Evolutionary conservation across 2,888 invertebrate genomes (phyloP).

Genomic region (Oligia fasciuncula): DNA sequence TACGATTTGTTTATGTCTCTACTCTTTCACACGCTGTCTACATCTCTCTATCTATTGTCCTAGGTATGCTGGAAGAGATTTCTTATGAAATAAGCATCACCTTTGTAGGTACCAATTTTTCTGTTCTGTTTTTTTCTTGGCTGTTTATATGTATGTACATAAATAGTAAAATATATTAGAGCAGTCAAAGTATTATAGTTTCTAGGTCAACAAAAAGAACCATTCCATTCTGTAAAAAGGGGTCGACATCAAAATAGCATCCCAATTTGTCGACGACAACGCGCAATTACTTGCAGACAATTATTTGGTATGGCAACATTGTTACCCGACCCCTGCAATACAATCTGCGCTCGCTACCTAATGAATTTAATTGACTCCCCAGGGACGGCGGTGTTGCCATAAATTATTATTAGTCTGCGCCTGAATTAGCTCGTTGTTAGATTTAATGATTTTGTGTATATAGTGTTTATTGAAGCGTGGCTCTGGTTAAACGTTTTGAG

Average conservation of each 20-base stretch:
- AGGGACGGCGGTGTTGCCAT: constrained; percentile 64
- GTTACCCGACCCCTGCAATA: constrained; percentile 64
- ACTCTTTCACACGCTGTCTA: too few species aligned
- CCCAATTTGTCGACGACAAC: constrained; percentile 51
- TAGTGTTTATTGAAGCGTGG: constrained; percentile 10
- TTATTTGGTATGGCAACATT: constrained; percentile 63
- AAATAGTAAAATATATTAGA: background rate
- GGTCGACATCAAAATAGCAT: constrained; percentile 36
- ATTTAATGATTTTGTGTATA: constrained; percentile 31
- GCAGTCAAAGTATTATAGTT: background rate
- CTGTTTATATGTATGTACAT: too few species aligned
- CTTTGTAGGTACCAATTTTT: too few species aligned
- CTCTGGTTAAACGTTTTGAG: background rate
- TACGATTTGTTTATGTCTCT: too few species aligned
- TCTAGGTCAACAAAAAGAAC: background rate
- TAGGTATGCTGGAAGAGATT: too few species aligned
- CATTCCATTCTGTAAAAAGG: background rate
- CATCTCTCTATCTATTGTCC: too few species aligned
- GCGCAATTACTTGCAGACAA: constrained; percentile 59
- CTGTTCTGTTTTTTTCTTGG: too few species aligned
- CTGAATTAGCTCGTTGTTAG: constrained; percentile 48
- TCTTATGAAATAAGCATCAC: too few species aligned
- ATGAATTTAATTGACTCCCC: constrained; percentile 72
- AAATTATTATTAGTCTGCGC: constrained; percentile 59
- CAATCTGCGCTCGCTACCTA: constrained; percentile 58